Evolutionary conservation across 2,888 invertebrate genomes (phyloP), one percentile per base, ranked within the genome.

Genomic region (Lasius fuliginosus): DNA sequence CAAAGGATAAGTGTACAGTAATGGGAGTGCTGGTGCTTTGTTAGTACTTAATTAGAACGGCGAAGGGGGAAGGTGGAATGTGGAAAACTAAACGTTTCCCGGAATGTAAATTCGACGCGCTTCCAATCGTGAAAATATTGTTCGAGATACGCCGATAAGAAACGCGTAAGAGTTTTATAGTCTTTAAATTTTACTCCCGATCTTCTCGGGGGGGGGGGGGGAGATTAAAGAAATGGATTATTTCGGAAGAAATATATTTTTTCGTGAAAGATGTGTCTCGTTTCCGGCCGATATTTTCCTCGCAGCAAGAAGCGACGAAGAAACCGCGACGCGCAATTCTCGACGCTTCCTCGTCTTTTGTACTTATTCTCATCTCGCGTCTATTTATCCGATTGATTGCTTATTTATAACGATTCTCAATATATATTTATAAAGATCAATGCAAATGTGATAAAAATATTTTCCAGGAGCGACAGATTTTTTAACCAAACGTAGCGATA

Each of bases 81-180:
- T 23, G 23, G 89, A 90, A 90, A 90, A 89, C 86, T 86, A 89
- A 90, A 86, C 77, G 90, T 89, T 90, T 89, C 86, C 82, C 87
- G 67, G 86, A 90, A 90, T 86, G 67, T 76, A 64, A 83, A 68
- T 79, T 65, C 86, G 68, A 86, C 85, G 85, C 83, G 68, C 64
- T 85, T 88, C 84, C 86, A 86, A 90, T 91, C 65, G 81, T 85
- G 89, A 83, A 89, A 90, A 90, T 23, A 23, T 88, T 89, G 73
- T 85, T 76, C 58, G 75, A 77, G 71, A 84, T 53, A 42, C 68
- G 49, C 68, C 65, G 27, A 74, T 77, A 68, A 87, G 75, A 71
- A 86, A 79, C 60, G 46, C 83, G 60, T n/a, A 46, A 46, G 83
- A 82, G 71, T 83, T 73, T 65, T 64, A 53, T 36, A 64, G 42